These are phyloP conservation scores for Leptopterna dolabrata DNA, from an alignment of 2,888 invertebrate species.

Conservation along the genomic window DNA sequence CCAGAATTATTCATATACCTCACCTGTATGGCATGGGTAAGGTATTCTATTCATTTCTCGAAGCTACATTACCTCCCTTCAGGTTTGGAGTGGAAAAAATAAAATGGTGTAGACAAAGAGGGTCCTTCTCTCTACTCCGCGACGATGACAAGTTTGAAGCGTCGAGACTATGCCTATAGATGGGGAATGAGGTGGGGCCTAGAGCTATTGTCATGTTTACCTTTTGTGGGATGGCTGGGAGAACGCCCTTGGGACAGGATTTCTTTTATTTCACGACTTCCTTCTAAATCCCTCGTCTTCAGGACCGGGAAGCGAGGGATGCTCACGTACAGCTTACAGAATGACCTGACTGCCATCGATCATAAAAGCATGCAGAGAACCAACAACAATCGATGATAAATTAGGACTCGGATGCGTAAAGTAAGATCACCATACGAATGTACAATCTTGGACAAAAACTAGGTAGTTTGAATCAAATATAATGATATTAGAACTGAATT, in stretches of 20 bases:
- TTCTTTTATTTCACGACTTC: conserved; percentile 7
- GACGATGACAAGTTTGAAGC: neutral
- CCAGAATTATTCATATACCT: no score
- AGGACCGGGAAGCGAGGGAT: neutral
- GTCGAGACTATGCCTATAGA: neutral
- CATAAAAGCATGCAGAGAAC: neutral
- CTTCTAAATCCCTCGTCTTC: neutral
- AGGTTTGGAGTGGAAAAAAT: no score
- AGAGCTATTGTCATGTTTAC: neutral
- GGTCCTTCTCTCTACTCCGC: neutral
- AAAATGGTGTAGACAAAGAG: no score
- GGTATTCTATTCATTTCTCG: neutral
- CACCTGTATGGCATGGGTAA: no score
- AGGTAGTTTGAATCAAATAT: no score
- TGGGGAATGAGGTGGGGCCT: neutral
- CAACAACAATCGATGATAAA: no score
- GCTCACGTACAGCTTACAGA: neutral
- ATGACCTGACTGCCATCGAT: neutral
- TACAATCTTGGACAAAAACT: no score
- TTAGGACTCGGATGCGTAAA: no score
- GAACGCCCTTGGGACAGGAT: neutral
- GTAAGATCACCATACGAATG: no score
- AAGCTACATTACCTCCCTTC: no score
- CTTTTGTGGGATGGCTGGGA: neutral
- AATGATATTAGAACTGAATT: no score